Conservation (phyloP, 2,113 vertebrate species). For the Scopus umbretta region DNA sequence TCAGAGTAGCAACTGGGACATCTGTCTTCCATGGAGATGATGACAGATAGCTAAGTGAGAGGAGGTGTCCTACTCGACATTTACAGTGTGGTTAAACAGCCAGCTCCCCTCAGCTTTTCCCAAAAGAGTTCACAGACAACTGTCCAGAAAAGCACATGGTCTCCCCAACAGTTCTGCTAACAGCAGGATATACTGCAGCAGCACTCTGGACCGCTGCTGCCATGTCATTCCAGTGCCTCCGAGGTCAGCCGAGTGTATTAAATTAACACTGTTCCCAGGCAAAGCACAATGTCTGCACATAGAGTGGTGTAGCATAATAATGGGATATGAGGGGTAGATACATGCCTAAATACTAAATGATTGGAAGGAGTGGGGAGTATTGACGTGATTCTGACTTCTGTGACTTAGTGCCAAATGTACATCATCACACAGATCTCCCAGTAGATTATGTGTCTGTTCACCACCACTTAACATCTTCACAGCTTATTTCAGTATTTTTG, state of each 20-base stretch:
- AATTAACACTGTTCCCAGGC: slow-evolving; percentile 15
- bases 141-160: not conserved
- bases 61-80: not conserved
- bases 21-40: not conserved
- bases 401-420: not conserved
- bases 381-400: not conserved
- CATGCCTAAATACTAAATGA: not conserved
- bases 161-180: not conserved
- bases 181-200: not conserved
- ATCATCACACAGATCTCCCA: not conserved
- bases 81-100: not conserved
- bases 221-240: not conserved
- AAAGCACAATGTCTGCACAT: not conserved
- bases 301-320: not conserved
- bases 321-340: not conserved
- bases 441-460: not conserved
- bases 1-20: not conserved
- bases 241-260: not conserved
- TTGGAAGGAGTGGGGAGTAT: not conserved
- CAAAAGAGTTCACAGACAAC: not conserved
- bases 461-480: not conserved
- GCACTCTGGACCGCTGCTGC: not conserved
- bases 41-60: not conserved
- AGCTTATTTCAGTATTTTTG: not conserved
- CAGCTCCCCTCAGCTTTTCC: not conserved